Conservation (phyloP, 1,140 invertebrate genomes). For the Panonychus citri region DNA sequence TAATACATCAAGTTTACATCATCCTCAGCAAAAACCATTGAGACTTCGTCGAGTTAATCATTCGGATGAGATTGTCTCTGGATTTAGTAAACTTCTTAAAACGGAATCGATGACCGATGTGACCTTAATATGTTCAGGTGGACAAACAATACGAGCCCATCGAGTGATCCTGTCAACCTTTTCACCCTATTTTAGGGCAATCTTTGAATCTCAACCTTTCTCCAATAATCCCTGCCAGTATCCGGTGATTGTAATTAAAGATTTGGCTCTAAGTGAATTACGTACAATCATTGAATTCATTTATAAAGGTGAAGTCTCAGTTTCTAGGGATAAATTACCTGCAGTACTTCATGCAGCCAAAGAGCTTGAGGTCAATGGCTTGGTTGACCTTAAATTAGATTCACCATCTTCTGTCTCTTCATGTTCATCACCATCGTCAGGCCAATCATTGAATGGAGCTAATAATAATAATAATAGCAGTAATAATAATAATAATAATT, state of each 20-base stretch:
- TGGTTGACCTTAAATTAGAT: neutral
- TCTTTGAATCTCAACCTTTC: slow-evolving; percentile 5
- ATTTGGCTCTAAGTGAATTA: slow-evolving; percentile 30
- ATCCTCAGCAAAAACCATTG: too few relatives aligned
- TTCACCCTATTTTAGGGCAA: slow-evolving; percentile 7
- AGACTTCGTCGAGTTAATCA: neutral
- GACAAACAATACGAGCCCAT: slow-evolving; percentile 7
- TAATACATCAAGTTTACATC: too few relatives aligned
- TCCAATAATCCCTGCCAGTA: slow-evolving; percentile 12
- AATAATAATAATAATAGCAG: too few relatives aligned
- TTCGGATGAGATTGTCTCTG: neutral
- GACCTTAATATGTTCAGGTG: neutral
- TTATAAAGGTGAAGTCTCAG: slow-evolving; percentile 32
- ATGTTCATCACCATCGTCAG: too few relatives aligned
- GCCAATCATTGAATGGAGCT: too few relatives aligned
- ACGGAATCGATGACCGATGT: slow-evolving; percentile 2
- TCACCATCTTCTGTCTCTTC: too few relatives aligned
- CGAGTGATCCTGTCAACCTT: slow-evolving; percentile 6
- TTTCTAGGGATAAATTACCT: slow-evolving; percentile 12
- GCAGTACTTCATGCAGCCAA: slow-evolving; percentile 1
- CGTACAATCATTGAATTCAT: slow-evolving; percentile 33
- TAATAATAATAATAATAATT: too few relatives aligned
- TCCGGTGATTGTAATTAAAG: slow-evolving; percentile 30
- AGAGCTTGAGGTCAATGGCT: neutral
- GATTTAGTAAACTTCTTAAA: neutral